These are phyloP conservation scores for Carcharodon carcharias DNA, from an alignment of 2,797 vertebrate genomes.

Conservation along the genomic window DNA sequence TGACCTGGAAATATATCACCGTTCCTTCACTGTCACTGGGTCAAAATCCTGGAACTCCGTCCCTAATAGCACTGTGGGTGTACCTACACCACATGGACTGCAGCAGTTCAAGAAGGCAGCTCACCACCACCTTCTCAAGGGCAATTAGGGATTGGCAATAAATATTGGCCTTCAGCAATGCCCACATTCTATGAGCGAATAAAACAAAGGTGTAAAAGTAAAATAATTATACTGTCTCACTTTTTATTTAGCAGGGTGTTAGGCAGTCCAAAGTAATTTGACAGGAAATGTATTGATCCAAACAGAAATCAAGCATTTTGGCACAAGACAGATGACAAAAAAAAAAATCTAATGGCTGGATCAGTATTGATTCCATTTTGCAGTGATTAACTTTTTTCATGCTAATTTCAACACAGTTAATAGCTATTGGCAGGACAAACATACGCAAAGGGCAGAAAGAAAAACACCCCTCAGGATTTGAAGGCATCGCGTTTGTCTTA, in stretches of 20 bases:
- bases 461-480: background rate
- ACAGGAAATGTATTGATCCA: background rate
- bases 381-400: background rate
- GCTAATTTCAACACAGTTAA: background rate
- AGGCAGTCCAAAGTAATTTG: background rate
- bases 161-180: background rate
- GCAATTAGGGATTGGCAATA: background rate
- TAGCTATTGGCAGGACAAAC: background rate
- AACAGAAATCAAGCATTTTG: background rate
- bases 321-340: background rate
- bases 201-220: background rate
- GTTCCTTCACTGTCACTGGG: background rate
- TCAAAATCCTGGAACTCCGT: background rate
- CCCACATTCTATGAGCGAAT: background rate
- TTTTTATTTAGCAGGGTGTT: background rate
- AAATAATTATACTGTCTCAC: background rate
- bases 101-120: background rate
- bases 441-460: background rate
- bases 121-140: background rate
- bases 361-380: background rate
- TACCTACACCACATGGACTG: background rate
- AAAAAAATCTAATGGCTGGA: background rate
- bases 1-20: background rate
- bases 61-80: background rate
- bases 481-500: background rate